phyloP scores from a whole-genome alignment of 2,888 invertebrate genomes.

The Spatulosminthurus flaviceps region DNA sequence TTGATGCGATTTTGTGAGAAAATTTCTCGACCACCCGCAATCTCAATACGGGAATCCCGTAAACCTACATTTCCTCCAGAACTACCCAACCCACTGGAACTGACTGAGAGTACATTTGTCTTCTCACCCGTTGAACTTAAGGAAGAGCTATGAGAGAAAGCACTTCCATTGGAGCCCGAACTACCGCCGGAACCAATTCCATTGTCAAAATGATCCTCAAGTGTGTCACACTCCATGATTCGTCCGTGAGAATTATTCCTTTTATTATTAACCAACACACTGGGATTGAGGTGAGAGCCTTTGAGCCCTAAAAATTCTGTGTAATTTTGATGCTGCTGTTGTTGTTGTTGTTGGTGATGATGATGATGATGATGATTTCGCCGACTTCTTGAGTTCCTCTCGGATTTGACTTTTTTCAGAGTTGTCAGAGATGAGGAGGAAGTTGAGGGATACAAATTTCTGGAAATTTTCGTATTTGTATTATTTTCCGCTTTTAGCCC shows the following conservation, averaged over 20 bases:
- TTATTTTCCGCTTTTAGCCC: too few species aligned
- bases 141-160: constrained; percentile 55
- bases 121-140: constrained; percentile 43
- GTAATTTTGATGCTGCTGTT: neutral
- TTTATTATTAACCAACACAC: constrained; percentile 12
- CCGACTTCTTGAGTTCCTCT: constrained; percentile 42
- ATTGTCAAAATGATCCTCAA: constrained; percentile 60
- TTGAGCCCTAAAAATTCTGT: constrained; percentile 28
- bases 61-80: constrained; percentile 50
- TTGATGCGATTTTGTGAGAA: constrained; percentile 84
- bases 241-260: constrained; percentile 20
- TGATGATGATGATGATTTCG: constrained; percentile 48
- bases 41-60: constrained; percentile 70
- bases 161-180: constrained; percentile 51
- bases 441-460: constrained; percentile 21
- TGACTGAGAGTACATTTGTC: constrained; percentile 20
- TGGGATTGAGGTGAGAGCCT: too few species aligned
- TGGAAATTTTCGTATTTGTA: too few species aligned
- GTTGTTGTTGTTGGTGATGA: constrained; percentile 5
- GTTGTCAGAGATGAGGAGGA: constrained; percentile 27
- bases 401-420: constrained; percentile 44
- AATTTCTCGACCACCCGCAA: constrained; percentile 84
- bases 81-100: constrained; percentile 47
- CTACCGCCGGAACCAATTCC: constrained; percentile 54
- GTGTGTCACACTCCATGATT: constrained; percentile 60